Percentiles rank a stretch among this genome's conserved stretches.
Conservation (phyloP, 1,140 invertebrate genomes). For the Papilio helenus region DNA sequence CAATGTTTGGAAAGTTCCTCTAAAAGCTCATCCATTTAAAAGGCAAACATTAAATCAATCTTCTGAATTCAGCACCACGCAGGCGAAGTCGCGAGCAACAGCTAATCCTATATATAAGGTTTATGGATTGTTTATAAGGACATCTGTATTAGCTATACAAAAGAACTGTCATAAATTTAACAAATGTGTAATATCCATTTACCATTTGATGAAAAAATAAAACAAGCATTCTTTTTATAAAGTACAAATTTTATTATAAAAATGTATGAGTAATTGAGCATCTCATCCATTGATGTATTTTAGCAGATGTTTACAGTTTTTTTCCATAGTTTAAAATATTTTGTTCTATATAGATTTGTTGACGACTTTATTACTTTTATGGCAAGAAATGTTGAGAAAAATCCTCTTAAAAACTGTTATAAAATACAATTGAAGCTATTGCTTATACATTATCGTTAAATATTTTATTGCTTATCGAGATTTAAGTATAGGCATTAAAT, state of each 20-base stretch:
- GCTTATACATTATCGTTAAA: too few relatives aligned
- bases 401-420: background rate
- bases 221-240: constrained; percentile 41
- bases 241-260: constrained; percentile 65
- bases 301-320: constrained; percentile 18
- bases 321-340: background rate
- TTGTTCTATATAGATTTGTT: background rate
- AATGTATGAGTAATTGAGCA: constrained; percentile 76
- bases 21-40: constrained; percentile 36
- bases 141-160: too few relatives aligned
- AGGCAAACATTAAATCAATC: constrained; percentile 32
- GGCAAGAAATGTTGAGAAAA: constrained; percentile 19
- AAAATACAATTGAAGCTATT: background rate
- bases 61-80: constrained; percentile 22
- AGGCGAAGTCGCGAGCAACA: too few relatives aligned
- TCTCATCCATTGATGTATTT: constrained; percentile 63
- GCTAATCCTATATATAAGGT: too few relatives aligned
- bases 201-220: background rate
- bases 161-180: too few relatives aligned
- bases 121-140: too few relatives aligned
- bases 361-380: background rate
- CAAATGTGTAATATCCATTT: background rate
- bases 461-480: background rate
- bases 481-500: background rate
- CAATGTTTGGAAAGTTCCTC: constrained; percentile 1